Conservation (phyloP, 2,797 vertebrate species). For the Acipenser oxyrinchus region DNA sequence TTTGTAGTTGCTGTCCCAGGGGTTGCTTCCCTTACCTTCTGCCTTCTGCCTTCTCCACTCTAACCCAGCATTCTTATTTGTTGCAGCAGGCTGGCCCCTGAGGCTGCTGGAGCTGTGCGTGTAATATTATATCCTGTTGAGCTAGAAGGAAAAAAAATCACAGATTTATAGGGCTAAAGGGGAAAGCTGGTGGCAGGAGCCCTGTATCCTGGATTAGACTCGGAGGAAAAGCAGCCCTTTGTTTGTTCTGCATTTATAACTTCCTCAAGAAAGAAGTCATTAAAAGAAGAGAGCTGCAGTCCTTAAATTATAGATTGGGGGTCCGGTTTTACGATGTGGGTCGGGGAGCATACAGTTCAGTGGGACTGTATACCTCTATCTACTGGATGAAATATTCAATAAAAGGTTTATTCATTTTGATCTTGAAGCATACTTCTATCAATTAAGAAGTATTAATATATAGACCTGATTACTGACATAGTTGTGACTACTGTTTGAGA, state of each 20-base stretch:
- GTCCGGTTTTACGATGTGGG: background rate
- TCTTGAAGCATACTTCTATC: no score
- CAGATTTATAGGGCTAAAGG: conserved; percentile 36
- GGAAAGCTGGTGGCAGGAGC: conserved; percentile 35
- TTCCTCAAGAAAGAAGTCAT: background rate
- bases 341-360: background rate
- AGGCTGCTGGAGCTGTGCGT: conserved; percentile 24
- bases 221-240: conserved; percentile 20
- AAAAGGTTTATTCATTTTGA: no score
- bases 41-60: conserved; percentile 21
- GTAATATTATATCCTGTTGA: conserved; percentile 40
- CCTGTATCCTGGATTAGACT: conserved; percentile 25
- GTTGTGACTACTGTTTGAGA: no score
- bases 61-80: conserved; percentile 25
- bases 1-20: conserved; percentile 18
- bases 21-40: conserved; percentile 23
- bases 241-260: background rate
- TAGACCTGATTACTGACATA: no score
- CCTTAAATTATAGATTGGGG: background rate
- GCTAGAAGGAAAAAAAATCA: conserved; percentile 32
- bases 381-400: no score
- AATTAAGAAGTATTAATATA: no score
- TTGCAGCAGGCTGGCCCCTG: conserved; percentile 10
- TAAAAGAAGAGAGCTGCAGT: background rate
- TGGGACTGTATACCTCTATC: no score